Evolutionary conservation across 2,888 invertebrate species (phyloP).

Genomic region (Eurois occulta): DNA sequence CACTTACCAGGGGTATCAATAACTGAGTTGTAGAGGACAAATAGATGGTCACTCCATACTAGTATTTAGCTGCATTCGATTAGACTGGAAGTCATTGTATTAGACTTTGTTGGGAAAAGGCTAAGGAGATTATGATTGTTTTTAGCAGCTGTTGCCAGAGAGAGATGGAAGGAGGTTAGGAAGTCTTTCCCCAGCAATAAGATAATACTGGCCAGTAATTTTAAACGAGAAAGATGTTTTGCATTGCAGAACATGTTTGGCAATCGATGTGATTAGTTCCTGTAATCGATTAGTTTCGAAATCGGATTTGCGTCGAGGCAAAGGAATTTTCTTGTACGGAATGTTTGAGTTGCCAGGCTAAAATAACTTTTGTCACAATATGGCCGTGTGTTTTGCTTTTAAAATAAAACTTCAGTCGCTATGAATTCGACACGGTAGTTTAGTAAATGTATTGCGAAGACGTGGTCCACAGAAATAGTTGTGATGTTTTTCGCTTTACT

Average conservation of each 20-base stretch:
- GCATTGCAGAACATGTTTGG: slow-evolving; percentile 40
- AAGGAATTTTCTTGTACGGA: slow-evolving; percentile 42
- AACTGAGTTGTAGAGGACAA: background rate
- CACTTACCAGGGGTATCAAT: background rate
- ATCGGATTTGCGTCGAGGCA: slow-evolving; percentile 18
- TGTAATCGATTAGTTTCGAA: slow-evolving; percentile 50
- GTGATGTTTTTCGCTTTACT: slow-evolving; percentile 50
- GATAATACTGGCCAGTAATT: background rate
- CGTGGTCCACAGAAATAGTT: slow-evolving; percentile 57
- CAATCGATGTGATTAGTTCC: slow-evolving; percentile 40
- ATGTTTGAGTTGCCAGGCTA: slow-evolving; percentile 29
- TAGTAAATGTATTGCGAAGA: slow-evolving; percentile 56
- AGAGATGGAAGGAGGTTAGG: background rate
- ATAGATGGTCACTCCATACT: background rate
- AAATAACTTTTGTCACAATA: slow-evolving; percentile 54
- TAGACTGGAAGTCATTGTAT: background rate
- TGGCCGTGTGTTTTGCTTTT: slow-evolving; percentile 45
- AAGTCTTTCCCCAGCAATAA: background rate
- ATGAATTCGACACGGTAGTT: slow-evolving; percentile 64
- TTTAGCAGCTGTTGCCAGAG: background rate
- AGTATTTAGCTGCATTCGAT: background rate
- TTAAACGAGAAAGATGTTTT: slow-evolving; percentile 33
- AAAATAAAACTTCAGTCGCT: slow-evolving; percentile 66
- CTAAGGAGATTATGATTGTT: background rate
- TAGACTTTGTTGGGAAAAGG: background rate